Evolutionary conservation across 2,113 vertebrate species (phyloP), one percentile per base, ranked within the genome.

Genomic region (Mixornis gularis): DNA sequence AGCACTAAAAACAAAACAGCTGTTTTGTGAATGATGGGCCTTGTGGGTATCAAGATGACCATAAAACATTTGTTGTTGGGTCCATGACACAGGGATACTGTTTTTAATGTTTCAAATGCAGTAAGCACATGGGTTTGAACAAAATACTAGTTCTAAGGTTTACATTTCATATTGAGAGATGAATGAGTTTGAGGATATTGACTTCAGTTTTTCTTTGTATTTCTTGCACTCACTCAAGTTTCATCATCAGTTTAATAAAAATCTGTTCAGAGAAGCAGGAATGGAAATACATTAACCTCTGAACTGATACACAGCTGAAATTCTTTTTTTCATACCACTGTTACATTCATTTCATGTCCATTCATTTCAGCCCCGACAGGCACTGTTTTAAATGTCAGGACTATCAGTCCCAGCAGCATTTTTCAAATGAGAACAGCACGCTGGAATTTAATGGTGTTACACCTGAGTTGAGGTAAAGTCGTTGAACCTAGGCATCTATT

Each of bases 1-100:
- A 95, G 77, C 44, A 68, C 77, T 68, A 93, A 95, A 96, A 96
- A 46, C 46, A 65, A 77, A 94, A 60, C 92, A 59, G 22, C 68
- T 71, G 52, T 40, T 90, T 73, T 93, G 66, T 94, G 95, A 96
- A 82, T 48, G 10, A 5, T 48, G 81, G 89, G 53, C 70, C 93
- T 95, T 92, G 87, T 76, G 72, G 8, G 5, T 26, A 11, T 89
- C 79, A 66, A 84, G 81, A 82, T 48, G 79, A 85, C 92, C 72
- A 46, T 72, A 89, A 82, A 91, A 91, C 11, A 36, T 92, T 84
- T 95, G 68, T 89, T 87, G 83, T 29, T 44, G 48, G n/a, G 24
- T 56, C 27, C 51, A 7, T 7, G 49, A 26, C n/a, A 34, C 21
- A 29, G 59, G 22, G 16, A 46, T 95, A 63, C 92, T 91, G 82